These are phyloP conservation scores for Gambusia holbrooki DNA, from an alignment of 2,113 vertebrate species.

Conservation along the genomic window DNA sequence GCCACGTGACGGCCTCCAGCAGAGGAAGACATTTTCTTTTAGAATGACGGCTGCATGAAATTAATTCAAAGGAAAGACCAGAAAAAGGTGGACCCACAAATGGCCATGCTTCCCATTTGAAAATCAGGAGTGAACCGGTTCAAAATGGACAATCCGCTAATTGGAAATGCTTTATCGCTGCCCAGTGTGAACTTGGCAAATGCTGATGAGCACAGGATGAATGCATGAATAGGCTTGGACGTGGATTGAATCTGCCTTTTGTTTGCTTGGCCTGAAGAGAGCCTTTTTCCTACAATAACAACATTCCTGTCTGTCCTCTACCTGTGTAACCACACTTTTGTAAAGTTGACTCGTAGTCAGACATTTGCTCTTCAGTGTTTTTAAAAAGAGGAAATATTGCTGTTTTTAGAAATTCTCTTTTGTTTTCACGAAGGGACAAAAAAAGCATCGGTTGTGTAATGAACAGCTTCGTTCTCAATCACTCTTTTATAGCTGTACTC, in stretches of 20 bases:
- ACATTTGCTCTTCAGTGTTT: slow-evolving; percentile 44
- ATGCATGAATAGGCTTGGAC: slow-evolving; percentile 76
- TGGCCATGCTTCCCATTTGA: slow-evolving; percentile 61
- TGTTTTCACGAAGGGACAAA: slow-evolving; percentile 10
- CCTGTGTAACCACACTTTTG: slow-evolving; percentile 72
- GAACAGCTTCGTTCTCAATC: slow-evolving; percentile 34
- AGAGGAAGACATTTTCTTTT: slow-evolving; percentile 23
- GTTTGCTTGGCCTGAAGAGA: slow-evolving; percentile 73
- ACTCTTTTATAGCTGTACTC: slow-evolving; percentile 67
- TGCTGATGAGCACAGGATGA: slow-evolving; percentile 72
- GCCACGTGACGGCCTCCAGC: slow-evolving; percentile 15
- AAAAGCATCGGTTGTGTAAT: slow-evolving; percentile 26
- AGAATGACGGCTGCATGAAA: slow-evolving; percentile 51
- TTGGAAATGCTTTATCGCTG: slow-evolving; percentile 75
- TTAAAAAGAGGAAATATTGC: slow-evolving; percentile 16
- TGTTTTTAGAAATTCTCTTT: slow-evolving; percentile 33
- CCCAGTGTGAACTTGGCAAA: slow-evolving; percentile 69
- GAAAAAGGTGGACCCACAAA: slow-evolving; percentile 57
- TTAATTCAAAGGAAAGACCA: slow-evolving; percentile 32
- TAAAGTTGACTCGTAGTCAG: slow-evolving; percentile 62
- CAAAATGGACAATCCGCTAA: slow-evolving; percentile 70
- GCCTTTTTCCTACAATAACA: slow-evolving; percentile 69
- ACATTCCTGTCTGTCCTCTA: slow-evolving; percentile 78
- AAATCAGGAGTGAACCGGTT: slow-evolving; percentile 55
- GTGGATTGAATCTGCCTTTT: slow-evolving; percentile 78